Conservation (phyloP, 2,888 invertebrate species). For the Heteromyza rotundicornis region DNA sequence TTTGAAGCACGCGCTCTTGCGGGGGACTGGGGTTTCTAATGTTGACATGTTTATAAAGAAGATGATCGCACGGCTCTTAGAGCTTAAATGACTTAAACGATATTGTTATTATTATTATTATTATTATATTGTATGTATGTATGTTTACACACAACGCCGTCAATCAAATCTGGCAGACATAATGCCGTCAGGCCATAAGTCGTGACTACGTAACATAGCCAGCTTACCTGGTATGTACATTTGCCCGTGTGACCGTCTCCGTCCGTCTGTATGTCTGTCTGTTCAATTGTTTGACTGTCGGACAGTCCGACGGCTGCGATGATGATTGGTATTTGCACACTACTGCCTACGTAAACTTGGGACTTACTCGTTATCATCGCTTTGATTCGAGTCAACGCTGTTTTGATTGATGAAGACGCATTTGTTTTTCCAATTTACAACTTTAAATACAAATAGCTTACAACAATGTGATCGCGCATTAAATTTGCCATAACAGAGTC, state of each 20-base stretch:
- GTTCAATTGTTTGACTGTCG: not conserved
- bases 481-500: not conserved
- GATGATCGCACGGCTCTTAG: too few relatives aligned
- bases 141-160: not conserved
- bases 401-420: conserved; percentile 11
- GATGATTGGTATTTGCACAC: too few relatives aligned
- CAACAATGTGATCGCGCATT: not conserved
- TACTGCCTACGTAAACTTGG: too few relatives aligned
- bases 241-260: too few relatives aligned
- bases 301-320: not conserved
- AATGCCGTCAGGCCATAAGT: not conserved
- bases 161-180: not conserved
- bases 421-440: conserved; percentile 5
- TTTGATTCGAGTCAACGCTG: too few relatives aligned
- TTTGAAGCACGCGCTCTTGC: conserved; percentile 8
- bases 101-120: too few relatives aligned
- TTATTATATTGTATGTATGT: not conserved
- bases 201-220: too few relatives aligned
- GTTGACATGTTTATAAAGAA: too few relatives aligned
- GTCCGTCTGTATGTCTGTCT: not conserved
- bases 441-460: not conserved
- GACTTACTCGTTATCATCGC: not conserved
- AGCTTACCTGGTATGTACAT: too few relatives aligned
- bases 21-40: too few relatives aligned
- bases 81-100: too few relatives aligned